phyloP scores from a whole-genome alignment of 1,140 invertebrate species.

The Platyura marginata region DNA sequence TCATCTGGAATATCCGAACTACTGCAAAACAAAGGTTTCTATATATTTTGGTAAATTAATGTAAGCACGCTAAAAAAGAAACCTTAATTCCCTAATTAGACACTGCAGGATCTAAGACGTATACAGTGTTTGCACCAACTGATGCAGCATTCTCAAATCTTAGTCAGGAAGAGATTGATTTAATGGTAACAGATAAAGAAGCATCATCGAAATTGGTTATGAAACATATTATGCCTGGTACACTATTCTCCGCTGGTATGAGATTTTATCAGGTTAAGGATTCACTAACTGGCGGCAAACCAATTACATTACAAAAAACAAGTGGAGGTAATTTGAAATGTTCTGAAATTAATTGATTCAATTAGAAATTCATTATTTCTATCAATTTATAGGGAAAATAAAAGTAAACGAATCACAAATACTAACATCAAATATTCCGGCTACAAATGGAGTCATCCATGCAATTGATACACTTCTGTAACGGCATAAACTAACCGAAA shows the following conservation, averaged over 20 bases:
- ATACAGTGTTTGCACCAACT: conserved; percentile 69
- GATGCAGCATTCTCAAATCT: conserved; percentile 58
- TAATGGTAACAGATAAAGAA: conserved; percentile 35
- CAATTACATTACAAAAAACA: conserved; percentile 52
- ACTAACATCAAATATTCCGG: conserved; percentile 61
- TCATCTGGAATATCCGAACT: conserved; percentile 53
- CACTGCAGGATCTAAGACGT: conserved; percentile 22
- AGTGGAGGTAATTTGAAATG: conserved; percentile 36
- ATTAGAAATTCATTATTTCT: background rate
- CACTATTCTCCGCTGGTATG: conserved; percentile 66
- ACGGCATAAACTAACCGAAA: background rate
- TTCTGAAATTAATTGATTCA: background rate
- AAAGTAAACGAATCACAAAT: conserved; percentile 62
- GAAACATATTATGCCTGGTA: conserved; percentile 54
- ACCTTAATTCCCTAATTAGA: background rate
- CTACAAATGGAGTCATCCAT: conserved; percentile 77
- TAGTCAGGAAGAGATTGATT: conserved; percentile 37
- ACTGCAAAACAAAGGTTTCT: conserved; percentile 28
- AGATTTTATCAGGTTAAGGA: conserved; percentile 66
- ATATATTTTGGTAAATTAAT: background rate
- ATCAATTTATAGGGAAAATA: conserved; percentile 42
- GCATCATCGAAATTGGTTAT: conserved; percentile 55
- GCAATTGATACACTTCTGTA: conserved; percentile 55
- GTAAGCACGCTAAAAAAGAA: background rate
- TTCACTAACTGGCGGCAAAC: conserved; percentile 42